Evolutionary conservation across 2,113 vertebrate genomes (phyloP), one percentile per base, ranked within the genome.

Genomic region (Elephantulus edwardii): DNA sequence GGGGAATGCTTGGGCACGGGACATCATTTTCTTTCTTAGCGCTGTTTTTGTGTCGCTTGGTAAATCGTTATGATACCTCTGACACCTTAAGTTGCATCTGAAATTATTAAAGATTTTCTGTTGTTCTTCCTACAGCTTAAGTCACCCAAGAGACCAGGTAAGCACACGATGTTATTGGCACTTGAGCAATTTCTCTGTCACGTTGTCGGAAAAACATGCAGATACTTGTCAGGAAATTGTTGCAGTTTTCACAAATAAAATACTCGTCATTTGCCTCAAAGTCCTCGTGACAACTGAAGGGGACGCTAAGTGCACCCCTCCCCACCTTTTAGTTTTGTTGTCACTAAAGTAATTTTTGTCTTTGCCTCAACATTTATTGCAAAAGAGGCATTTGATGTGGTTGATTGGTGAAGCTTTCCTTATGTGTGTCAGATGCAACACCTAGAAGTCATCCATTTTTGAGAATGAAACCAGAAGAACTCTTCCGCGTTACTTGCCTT

Each of bases 121-220:
- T 97, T 96, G 30, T 98, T 97, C 74, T 94, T 96, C 48, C 13
- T 96, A 75, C 96, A 99, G 99, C 98, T 99, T 35, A 99, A 99
- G 96, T 99, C 99, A 77, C 99, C 99, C 75, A 99, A 99, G 97
- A 98, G 98, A 91, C 98, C 99, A 98, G 99, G 99, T 99, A 98
- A 94, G 98, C 97, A 75, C 48, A 54, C 48, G 5, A 71, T 76
- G 70, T 79, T 62, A 8, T 0, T 93, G 94, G 26, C 71, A 56
- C 60, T 86, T 62, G 30, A 71, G 70, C 68, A 4, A 0, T 93
- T 46, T 80, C 76, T 88, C 50, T 83, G n/a, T 89, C 58, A 20
- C 44, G 22, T 79, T 70, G 17, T 86, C 82, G 81, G 62, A 44
- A 89, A 82, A 94, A 64, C 44, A 13, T 71, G 62, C 9, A 40